A percentile compares a stretch with the other conserved stretches of the same genome.
Evolutionary conservation across 2,888 invertebrate genomes (phyloP).

Genomic region (Coecobrya sp.): DNA sequence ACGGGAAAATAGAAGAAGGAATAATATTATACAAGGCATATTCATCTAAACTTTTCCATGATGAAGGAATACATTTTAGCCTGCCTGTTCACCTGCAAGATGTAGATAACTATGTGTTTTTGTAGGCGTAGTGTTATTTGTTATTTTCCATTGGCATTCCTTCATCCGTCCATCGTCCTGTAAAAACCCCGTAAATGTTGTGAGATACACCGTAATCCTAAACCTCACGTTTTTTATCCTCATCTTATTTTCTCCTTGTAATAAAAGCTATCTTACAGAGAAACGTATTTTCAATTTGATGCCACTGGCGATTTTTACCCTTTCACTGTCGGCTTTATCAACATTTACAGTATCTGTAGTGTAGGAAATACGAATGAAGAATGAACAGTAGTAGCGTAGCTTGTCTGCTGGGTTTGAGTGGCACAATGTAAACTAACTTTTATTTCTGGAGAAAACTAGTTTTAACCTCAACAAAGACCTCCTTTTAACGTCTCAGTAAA

Average conservation of each 20-base stretch:
- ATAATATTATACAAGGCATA: no score
- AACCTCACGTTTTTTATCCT: not conserved
- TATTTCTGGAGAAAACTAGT: not conserved
- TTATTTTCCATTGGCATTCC: not conserved
- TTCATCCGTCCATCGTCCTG: constrained; percentile 27
- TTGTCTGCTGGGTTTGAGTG: not conserved
- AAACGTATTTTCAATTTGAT: not conserved
- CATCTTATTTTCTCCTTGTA: not conserved
- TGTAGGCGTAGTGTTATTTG: not conserved
- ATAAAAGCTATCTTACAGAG: not conserved
- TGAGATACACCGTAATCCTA: not conserved
- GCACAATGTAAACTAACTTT: not conserved
- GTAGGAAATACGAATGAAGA: not conserved
- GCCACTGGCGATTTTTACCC: not conserved
- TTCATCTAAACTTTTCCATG: no score
- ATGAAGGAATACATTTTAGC: no score
- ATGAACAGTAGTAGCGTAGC: not conserved
- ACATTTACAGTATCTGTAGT: no score
- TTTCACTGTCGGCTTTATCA: constrained; percentile 15
- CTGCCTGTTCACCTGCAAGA: no score
- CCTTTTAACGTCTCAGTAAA: no score
- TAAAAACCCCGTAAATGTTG: not conserved
- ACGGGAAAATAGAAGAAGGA: not conserved
- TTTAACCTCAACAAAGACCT: no score
- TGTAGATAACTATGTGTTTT: no score